phyloP scores from a whole-genome alignment of 2,888 invertebrate species.

The Hypercompe scribonia region DNA sequence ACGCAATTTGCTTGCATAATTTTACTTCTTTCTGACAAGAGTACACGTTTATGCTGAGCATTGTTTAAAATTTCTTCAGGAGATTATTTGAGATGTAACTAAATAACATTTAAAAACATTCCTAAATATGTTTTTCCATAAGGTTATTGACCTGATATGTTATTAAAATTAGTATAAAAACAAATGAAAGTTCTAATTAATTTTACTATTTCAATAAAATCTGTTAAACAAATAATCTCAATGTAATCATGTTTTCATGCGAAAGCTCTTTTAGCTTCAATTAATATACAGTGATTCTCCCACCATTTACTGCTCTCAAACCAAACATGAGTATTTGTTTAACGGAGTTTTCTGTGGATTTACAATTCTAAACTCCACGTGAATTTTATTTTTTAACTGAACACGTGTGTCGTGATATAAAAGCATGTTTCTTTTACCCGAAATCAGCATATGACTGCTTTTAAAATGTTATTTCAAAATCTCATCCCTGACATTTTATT shows the following conservation, averaged over 20 bases:
- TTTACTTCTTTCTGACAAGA: no score
- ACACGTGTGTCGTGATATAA: slow-evolving; percentile 10
- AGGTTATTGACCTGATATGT: no score
- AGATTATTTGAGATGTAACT: no score
- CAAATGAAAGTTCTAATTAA: background rate
- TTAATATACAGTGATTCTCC: background rate
- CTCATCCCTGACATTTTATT: background rate
- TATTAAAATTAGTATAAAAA: background rate
- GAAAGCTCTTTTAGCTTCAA: background rate
- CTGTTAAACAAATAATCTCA: background rate
- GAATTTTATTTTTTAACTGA: slow-evolving; percentile 8
- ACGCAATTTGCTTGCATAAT: no score
- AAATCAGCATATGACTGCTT: slow-evolving; percentile 18
- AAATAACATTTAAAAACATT: no score
- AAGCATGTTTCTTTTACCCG: slow-evolving; percentile 8
- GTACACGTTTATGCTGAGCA: no score
- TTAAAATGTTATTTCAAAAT: slow-evolving; percentile 11
- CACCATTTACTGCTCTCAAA: background rate
- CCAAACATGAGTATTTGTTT: slow-evolving; percentile 15
- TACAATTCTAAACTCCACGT: slow-evolving; percentile 16
- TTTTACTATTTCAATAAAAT: background rate
- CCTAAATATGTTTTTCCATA: no score
- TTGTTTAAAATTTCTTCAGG: no score
- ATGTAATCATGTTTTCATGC: background rate
- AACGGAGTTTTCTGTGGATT: slow-evolving; percentile 14